These are phyloP conservation scores for Siniperca chuatsi DNA, from an alignment of 2,113 vertebrate genomes.

Conservation along the genomic window DNA sequence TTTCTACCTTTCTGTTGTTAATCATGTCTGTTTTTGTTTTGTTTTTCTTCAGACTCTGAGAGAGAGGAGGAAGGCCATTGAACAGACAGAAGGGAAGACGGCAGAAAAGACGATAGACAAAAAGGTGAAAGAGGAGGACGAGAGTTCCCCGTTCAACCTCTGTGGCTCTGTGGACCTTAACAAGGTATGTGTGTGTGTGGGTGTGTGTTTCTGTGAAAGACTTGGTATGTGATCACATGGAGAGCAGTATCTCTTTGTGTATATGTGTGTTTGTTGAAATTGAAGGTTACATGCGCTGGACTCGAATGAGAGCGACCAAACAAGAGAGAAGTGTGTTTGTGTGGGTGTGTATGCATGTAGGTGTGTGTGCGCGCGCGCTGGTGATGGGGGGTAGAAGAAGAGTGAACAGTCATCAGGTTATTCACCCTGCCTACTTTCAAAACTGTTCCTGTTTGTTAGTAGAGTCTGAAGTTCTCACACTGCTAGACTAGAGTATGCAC, in stretches of 20 bases:
- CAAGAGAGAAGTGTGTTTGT: not conserved
- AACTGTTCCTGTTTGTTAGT: slow-evolving; percentile 17
- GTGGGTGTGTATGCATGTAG: not conserved
- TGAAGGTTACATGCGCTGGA: not conserved
- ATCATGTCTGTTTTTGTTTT: not conserved
- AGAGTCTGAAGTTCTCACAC: slow-evolving; percentile 38
- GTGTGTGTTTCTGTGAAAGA: not conserved
- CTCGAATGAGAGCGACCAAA: not conserved
- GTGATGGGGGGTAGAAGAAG: not conserved
- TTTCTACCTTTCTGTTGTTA: not conserved
- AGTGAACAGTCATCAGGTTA: slow-evolving; percentile 51
- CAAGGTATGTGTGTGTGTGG: slow-evolving; percentile 53
- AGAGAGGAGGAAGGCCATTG: slow-evolving; percentile 52
- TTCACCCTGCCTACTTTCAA: slow-evolving; percentile 46
- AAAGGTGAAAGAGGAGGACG: slow-evolving; percentile 15
- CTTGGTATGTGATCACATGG: not conserved
- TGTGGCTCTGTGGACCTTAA: slow-evolving; percentile 77
- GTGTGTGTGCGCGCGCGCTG: not conserved
- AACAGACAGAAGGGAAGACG: slow-evolving; percentile 34
- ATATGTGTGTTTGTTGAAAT: not conserved
- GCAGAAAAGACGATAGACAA: slow-evolving; percentile 6
- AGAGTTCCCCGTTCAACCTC: slow-evolving; percentile 41
- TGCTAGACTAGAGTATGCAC: not conserved
- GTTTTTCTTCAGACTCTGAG: slow-evolving; percentile 59
- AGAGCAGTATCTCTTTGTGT: slow-evolving; percentile 1